These are phyloP conservation scores for Drosophila mercatorum DNA, from an alignment of 2,888 invertebrate genomes.

Conservation along the genomic window DNA sequence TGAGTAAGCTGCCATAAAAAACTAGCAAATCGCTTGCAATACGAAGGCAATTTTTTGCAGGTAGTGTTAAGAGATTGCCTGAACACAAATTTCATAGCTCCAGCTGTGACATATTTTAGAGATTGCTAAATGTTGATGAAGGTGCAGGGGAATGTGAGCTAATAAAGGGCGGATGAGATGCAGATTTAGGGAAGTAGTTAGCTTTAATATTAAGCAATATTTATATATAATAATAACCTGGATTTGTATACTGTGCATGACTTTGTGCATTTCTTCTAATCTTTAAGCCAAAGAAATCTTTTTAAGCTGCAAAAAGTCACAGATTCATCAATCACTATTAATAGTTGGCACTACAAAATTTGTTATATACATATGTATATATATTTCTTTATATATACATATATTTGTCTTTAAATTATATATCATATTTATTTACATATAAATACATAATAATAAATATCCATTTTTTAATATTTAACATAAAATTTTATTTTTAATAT, in stretches of 20 bases:
- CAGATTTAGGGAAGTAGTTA: background rate
- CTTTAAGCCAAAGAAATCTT: too few species aligned
- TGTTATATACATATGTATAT: too few species aligned
- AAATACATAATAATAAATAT: too few species aligned
- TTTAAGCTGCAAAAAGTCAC: too few species aligned
- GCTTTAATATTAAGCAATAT: background rate
- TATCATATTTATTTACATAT: too few species aligned
- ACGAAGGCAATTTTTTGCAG: slow-evolving; percentile 14
- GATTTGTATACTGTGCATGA: background rate
- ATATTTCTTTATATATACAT: too few species aligned
- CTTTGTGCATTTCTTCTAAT: background rate
- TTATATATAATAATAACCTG: background rate
- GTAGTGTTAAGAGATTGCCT: slow-evolving; percentile 37
- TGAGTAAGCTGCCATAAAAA: slow-evolving; percentile 49
- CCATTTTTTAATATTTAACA: too few species aligned
- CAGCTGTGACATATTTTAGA: slow-evolving; percentile 17
- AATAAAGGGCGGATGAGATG: background rate
- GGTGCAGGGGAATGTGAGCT: background rate
- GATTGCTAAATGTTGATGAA: background rate
- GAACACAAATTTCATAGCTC: background rate
- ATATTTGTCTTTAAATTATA: too few species aligned
- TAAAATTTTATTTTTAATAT: too few species aligned
- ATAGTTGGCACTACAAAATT: too few species aligned
- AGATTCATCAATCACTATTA: too few species aligned
- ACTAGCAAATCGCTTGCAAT: slow-evolving; percentile 44